These are phyloP conservation scores for Pelecanus crispus DNA, from an alignment of 2,113 vertebrate species.

Conservation along the genomic window DNA sequence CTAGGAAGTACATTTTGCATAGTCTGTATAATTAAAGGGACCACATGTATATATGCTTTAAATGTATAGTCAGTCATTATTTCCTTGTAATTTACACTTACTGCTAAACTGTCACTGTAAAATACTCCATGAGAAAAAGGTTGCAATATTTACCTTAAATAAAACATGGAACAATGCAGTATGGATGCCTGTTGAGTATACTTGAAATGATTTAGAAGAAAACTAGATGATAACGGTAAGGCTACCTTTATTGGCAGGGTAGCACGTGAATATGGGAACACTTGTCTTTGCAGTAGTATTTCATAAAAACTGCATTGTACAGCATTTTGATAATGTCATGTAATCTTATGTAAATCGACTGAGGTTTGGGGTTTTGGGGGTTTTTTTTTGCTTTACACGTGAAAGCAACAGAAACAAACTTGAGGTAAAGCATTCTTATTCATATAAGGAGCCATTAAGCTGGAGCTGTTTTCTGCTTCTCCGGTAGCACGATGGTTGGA, in stretches of 20 bases:
- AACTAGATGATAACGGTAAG: neutral
- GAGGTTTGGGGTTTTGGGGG: neutral
- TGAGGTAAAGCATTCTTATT: neutral
- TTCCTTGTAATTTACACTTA: neutral
- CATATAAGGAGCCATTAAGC: neutral
- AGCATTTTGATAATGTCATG: neutral
- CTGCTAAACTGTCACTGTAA: neutral
- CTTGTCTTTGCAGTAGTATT: neutral
- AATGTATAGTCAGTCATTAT: neutral
- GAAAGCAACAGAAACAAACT: neutral
- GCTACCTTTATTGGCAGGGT: neutral
- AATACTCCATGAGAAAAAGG: neutral
- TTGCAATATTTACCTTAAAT: conserved; percentile 3
- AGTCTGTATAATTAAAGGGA: neutral
- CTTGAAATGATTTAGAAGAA: neutral
- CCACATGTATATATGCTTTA: neutral
- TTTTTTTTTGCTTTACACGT: neutral
- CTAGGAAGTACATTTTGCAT: neutral
- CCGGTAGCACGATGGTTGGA: neutral
- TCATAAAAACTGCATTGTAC: neutral
- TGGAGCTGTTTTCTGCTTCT: neutral
- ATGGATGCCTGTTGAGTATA: neutral
- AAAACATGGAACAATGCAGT: neutral
- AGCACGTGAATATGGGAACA: neutral
- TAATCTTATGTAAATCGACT: neutral